A percentile compares a stretch with the other conserved stretches of the same genome.
phyloP scores from a whole-genome alignment of 2,888 invertebrate genomes.

The Zygothrica quintamaculata region DNA sequence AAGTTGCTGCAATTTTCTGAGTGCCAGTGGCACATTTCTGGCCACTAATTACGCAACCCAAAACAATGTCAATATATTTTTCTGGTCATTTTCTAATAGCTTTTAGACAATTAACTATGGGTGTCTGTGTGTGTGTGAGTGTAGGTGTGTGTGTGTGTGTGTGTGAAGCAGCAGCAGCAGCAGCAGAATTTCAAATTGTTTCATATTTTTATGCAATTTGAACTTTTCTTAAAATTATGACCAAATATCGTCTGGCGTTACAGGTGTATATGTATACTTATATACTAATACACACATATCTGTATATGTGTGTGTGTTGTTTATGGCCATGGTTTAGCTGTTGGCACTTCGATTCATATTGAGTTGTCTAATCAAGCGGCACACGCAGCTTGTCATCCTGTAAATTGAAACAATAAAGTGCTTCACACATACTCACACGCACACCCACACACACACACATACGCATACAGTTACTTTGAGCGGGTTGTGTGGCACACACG shows the following conservation, averaged over 20 bases:
- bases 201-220: too few relatives aligned
- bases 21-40: constrained; percentile 43
- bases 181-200: too few relatives aligned
- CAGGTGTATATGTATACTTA: too few relatives aligned
- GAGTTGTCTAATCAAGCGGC: constrained; percentile 79
- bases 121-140: constrained; percentile 18
- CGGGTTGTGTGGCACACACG: constrained; percentile 65
- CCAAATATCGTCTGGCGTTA: too few relatives aligned
- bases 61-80: constrained; percentile 27
- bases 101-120: not conserved
- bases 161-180: too few relatives aligned
- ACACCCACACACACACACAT: constrained; percentile 23
- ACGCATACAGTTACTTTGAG: constrained; percentile 9
- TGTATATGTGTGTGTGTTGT: constrained; percentile 1
- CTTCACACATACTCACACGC: constrained; percentile 56
- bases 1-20: constrained; percentile 52
- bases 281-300: constrained; percentile 7
- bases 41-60: constrained; percentile 45
- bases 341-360: constrained; percentile 78
- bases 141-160: constrained; percentile 3
- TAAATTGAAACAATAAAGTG: constrained; percentile 81
- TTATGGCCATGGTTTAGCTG: constrained; percentile 62
- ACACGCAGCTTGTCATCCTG: constrained; percentile 62
- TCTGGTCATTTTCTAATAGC: not conserved
- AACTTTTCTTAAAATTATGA: too few relatives aligned